These are phyloP conservation scores for Merops nubicus DNA, from an alignment of 2,113 vertebrate genomes.

Conservation along the genomic window DNA sequence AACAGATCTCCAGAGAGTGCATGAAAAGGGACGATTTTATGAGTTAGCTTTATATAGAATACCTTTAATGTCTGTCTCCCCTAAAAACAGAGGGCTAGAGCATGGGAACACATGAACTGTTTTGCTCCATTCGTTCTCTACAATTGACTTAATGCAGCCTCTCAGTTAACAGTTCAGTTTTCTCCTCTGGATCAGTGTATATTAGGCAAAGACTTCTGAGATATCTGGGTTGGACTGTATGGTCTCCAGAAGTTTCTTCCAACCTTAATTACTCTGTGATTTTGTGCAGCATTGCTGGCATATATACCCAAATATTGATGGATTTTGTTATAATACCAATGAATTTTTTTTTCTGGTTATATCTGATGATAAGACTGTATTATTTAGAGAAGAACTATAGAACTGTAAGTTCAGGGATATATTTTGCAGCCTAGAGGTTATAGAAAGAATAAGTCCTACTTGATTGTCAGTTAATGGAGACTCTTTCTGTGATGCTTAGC, in stretches of 20 bases:
- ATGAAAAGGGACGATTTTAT: not conserved
- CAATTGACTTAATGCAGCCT: not conserved
- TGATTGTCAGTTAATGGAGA: not conserved
- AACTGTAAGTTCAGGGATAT: not conserved
- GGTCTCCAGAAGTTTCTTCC: not conserved
- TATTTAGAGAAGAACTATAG: not conserved
- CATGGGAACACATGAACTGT: not conserved
- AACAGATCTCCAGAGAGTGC: not conserved
- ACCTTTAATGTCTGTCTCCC: not conserved
- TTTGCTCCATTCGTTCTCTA: not conserved
- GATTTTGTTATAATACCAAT: not conserved
- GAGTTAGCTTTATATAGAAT: not conserved
- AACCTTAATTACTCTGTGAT: not conserved
- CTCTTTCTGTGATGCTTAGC: not conserved
- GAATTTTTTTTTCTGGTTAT: not conserved
- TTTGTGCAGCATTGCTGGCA: not conserved
- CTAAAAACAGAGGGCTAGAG: not conserved
- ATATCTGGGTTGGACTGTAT: not conserved
- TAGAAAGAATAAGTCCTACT: not conserved
- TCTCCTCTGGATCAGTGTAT: not conserved
- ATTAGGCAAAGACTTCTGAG: not conserved
- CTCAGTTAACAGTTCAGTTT: not conserved
- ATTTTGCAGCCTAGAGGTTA: not conserved
- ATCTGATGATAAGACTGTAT: not conserved
- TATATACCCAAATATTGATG: not conserved